Evolutionary conservation across 2,888 invertebrate species (phyloP).

Genomic region (Acholoe squamosa): DNA sequence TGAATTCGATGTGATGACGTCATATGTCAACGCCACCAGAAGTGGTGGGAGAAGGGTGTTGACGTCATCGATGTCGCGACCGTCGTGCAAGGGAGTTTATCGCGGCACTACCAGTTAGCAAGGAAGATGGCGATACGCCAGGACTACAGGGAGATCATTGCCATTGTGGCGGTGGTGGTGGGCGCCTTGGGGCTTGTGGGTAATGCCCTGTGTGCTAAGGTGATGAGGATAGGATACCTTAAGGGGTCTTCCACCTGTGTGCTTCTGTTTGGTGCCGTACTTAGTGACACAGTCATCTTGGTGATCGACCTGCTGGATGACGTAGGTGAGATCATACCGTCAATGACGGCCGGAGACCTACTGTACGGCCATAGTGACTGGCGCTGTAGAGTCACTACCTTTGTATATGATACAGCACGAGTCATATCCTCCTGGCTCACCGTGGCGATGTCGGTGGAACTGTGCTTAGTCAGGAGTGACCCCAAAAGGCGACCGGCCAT

Average conservation of each 20-base stretch:
- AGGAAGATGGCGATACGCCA: constrained; percentile 29
- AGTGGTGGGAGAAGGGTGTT: not conserved
- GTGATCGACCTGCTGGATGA: constrained; percentile 66
- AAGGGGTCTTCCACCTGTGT: constrained; percentile 54
- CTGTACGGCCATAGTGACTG: constrained; percentile 65
- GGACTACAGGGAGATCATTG: constrained; percentile 45
- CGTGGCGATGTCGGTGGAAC: constrained; percentile 68
- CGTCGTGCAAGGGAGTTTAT: not conserved
- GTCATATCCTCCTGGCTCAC: constrained; percentile 67
- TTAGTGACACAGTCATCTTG: constrained; percentile 66
- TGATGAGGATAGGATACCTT: constrained; percentile 52
- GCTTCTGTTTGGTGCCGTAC: constrained; percentile 64
- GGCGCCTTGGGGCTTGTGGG: constrained; percentile 58
- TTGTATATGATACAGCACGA: constrained; percentile 60
- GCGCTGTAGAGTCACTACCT: constrained; percentile 67
- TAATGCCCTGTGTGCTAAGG: constrained; percentile 39
- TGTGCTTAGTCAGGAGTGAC: constrained; percentile 39
- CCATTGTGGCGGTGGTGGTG: constrained; percentile 30
- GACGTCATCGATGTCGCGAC: not conserved
- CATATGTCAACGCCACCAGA: not conserved
- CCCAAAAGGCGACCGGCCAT: constrained; percentile 58
- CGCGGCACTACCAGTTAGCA: not conserved
- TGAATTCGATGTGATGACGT: not conserved
- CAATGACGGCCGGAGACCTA: constrained; percentile 42
- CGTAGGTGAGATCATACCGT: constrained; percentile 60